These are phyloP conservation scores for Athene noctua DNA, from an alignment of 2,113 vertebrate genomes.

Conservation along the genomic window DNA sequence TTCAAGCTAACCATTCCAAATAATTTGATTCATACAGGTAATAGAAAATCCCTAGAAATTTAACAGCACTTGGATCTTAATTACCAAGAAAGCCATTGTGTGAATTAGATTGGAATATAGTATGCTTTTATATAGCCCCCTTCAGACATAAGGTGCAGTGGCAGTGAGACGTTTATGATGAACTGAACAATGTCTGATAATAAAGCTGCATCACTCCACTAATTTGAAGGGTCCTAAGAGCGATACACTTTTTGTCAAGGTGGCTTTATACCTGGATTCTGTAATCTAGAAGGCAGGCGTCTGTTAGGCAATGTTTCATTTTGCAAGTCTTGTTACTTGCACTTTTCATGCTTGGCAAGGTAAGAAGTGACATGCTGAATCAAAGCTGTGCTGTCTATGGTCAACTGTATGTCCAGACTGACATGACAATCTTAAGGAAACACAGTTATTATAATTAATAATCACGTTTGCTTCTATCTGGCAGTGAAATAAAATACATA, in stretches of 20 bases:
- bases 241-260: neutral
- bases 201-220: slow-evolving; percentile 36
- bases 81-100: neutral
- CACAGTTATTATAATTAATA: neutral
- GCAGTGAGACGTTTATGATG: neutral
- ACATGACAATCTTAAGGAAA: neutral
- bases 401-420: neutral
- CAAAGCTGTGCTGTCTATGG: neutral
- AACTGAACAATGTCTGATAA: slow-evolving; percentile 20
- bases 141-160: neutral
- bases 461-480: neutral
- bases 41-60: slow-evolving; percentile 32
- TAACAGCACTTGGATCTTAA: slow-evolving; percentile 28
- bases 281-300: neutral
- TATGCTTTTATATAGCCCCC: neutral
- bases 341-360: slow-evolving; percentile 4
- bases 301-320: slow-evolving; percentile 27
- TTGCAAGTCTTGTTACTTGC: neutral
- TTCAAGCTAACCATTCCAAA: neutral
- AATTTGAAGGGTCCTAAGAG: slow-evolving; percentile 14
- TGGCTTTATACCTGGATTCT: neutral
- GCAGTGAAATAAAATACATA: neutral
- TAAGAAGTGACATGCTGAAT: slow-evolving; percentile 5
- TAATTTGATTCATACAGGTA: neutral
- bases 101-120: slow-evolving; percentile 27